These are phyloP conservation scores for Myrmophylax atrothorax DNA, from an alignment of 2,113 vertebrate genomes.

Conservation along the genomic window DNA sequence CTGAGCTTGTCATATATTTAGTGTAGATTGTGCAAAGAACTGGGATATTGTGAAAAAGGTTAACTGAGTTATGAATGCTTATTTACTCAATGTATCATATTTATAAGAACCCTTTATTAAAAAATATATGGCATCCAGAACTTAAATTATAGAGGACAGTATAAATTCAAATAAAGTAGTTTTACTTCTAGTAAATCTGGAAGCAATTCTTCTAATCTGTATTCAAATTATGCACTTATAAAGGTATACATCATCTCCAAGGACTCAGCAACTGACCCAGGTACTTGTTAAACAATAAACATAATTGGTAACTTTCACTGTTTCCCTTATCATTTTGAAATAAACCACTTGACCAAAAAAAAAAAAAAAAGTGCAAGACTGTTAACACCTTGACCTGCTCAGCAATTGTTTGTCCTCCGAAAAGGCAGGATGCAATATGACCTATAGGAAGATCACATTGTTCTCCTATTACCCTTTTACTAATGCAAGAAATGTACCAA, in stretches of 20 bases:
- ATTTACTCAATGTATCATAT: neutral
- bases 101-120: neutral
- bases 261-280: neutral
- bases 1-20: neutral
- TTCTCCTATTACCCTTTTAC: neutral
- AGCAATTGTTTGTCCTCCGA: neutral
- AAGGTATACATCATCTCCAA: neutral
- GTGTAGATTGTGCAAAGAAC: neutral
- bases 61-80: neutral
- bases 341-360: neutral
- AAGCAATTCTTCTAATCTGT: neutral
- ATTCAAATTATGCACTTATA: neutral
- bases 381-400: neutral
- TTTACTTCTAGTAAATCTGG: neutral
- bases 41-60: neutral
- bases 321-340: neutral
- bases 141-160: neutral
- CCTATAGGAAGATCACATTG: neutral
- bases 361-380: neutral
- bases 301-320: neutral
- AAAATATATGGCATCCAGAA: neutral
- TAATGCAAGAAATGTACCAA: constrained; percentile 15
- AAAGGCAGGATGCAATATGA: neutral
- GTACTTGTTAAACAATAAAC: neutral
- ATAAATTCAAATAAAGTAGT: neutral